Evolutionary conservation across 1,140 invertebrate species (phyloP).

Genomic region (Ladona fulva): DNA sequence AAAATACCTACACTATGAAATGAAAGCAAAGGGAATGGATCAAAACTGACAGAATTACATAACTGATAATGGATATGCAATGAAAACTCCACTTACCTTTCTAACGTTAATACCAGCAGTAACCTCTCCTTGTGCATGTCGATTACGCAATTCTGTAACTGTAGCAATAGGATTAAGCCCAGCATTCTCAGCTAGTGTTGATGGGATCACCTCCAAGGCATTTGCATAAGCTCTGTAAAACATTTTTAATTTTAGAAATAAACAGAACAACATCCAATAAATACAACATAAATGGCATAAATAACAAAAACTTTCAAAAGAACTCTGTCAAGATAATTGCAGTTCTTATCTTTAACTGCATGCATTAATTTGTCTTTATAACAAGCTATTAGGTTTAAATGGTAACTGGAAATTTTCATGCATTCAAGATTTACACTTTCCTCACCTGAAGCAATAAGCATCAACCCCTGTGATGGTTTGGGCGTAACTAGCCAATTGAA

Average conservation of each 20-base stretch:
- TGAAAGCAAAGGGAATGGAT: too few relatives aligned
- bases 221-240: constrained; percentile 80
- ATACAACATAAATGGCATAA: too few relatives aligned
- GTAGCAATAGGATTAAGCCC: constrained; percentile 96
- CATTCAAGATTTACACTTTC: neutral
- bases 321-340: too few relatives aligned
- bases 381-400: too few relatives aligned
- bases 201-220: constrained; percentile 94
- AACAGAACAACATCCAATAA: too few relatives aligned
- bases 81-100: constrained; percentile 44
- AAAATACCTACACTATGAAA: too few relatives aligned
- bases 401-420: neutral
- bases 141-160: constrained; percentile 91
- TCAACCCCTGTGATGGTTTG: constrained; percentile 82
- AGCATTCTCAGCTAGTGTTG: constrained; percentile 97
- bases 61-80: constrained; percentile 9
- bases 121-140: constrained; percentile 76
- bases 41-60: too few relatives aligned
- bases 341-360: too few relatives aligned
- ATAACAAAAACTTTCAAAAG: too few relatives aligned
- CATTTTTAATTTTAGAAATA: too few relatives aligned
- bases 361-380: too few relatives aligned
- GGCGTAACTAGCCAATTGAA: constrained; percentile 73
- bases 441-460: constrained; percentile 74
- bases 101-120: constrained; percentile 94